phyloP scores from a whole-genome alignment of 2,113 vertebrate species.

The Mustela nigripes region DNA sequence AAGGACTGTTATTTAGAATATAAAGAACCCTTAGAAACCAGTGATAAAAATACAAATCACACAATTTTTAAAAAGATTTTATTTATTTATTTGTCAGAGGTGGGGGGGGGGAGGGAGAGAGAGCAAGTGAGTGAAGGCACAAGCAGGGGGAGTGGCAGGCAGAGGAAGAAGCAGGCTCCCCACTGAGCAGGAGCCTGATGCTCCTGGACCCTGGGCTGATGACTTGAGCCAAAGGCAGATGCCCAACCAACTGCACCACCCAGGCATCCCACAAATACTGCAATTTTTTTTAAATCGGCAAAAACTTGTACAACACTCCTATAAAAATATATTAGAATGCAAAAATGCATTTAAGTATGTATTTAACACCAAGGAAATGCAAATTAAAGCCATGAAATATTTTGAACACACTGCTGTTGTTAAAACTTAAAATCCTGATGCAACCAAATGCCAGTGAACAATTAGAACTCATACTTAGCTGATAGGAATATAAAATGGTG shows the following conservation, averaged over 20 bases:
- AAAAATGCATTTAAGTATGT: not conserved
- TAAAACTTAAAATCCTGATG: not conserved
- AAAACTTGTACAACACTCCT: not conserved
- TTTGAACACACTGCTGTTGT: slow-evolving; percentile 6
- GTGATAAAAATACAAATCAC: not conserved
- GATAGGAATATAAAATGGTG: not conserved
- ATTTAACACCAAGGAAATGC: not conserved
- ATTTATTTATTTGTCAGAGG: not conserved
- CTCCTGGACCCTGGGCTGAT: no score
- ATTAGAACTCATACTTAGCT: not conserved
- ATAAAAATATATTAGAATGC: not conserved
- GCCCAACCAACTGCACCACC: not conserved
- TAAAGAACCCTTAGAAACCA: not conserved
- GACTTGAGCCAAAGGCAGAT: not conserved
- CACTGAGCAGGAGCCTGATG: not conserved
- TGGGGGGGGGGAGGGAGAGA: not conserved
- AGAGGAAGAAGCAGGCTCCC: not conserved
- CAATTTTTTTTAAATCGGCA: not conserved
- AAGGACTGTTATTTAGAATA: not conserved
- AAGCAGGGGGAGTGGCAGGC: not conserved
- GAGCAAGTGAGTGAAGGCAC: not conserved
- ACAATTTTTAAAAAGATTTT: not conserved
- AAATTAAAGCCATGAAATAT: slow-evolving; percentile 5
- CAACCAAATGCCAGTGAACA: not conserved
- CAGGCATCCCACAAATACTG: not conserved